phyloP scores from a whole-genome alignment of 2,888 invertebrate genomes.

The Clitarchus hookeri region DNA sequence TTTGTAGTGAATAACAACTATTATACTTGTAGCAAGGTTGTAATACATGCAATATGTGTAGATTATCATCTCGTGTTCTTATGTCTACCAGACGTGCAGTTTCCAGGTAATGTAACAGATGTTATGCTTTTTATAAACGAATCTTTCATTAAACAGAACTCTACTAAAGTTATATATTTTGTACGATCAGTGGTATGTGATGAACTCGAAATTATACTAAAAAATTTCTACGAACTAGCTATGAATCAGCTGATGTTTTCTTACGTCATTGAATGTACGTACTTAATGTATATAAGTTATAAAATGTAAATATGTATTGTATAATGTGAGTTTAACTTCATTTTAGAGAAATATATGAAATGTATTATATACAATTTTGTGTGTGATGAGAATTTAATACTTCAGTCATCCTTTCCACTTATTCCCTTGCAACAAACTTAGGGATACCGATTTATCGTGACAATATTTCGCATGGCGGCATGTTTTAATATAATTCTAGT shows the following conservation, averaged over 20 bases:
- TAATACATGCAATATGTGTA: neutral
- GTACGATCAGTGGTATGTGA: slow-evolving; percentile 1
- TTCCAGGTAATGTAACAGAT: neutral
- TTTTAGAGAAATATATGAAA: slow-evolving; percentile 5
- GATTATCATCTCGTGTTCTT: neutral
- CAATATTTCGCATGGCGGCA: too few relatives aligned
- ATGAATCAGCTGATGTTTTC: neutral
- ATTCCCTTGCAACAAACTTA: neutral
- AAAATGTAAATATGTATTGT: slow-evolving; percentile 5
- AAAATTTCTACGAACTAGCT: neutral
- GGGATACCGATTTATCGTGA: too few relatives aligned
- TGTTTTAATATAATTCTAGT: too few relatives aligned
- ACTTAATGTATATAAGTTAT: slow-evolving; percentile 14
- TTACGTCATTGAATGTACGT: slow-evolving; percentile 9
- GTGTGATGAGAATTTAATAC: neutral
- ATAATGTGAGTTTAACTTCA: neutral
- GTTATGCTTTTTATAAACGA: neutral
- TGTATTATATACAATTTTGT: neutral
- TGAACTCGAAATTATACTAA: neutral
- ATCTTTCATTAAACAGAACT: neutral
- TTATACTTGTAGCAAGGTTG: neutral
- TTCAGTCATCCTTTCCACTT: neutral
- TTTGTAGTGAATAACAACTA: neutral
- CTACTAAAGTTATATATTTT: slow-evolving; percentile 14
- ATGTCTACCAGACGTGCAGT: neutral